Evolutionary conservation across 92 coral and sea anemone species (phyloP), one percentile per base, ranked within the genome.

Genomic region (Meandrina meandrites): DNA sequence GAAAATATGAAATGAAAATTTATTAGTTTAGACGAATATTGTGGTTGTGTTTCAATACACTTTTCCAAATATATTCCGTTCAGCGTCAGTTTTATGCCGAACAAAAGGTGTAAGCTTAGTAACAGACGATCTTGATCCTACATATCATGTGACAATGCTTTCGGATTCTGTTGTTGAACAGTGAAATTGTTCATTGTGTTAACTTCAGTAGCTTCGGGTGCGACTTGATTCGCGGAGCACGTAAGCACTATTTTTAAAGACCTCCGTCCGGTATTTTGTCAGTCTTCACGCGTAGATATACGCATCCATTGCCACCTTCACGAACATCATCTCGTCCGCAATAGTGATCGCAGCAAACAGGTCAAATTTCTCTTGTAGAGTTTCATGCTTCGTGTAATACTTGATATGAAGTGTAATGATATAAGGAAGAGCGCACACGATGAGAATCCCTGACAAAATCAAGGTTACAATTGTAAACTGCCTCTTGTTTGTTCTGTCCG

Each of bases 241-340:
- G 78, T 66, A 6, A 94, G 47, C 8, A 74, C 85, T 5, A 78
- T 78, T 81, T 76, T 78, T 5, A 94, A 84, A 16, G 95, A 88
- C 45, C 87, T 84, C 6, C n/a, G n/a, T n/a, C n/a, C 95, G 89
- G 86, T 92, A 94, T 76, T 75, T 90, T 28, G 93, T 74, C 24
- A 94, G 66, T 27, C 98, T 93, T 95, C 98, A 94, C 7, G 98
- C 95, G 82, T 94, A 94, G 83, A 94, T 92, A 57, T 90, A 94
- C 9, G 91, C 95, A 45, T 94, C 95, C 34, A 92, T 81, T 18
- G 93, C 90, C 8, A 94, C 95, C 78, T 94, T 94, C 8, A 94
- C 40, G 66, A 90, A 90, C 85, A 94, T 58, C 86, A 92, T 67
- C 80, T 86, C 69, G 67, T 94, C 98, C 24, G 89, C 88, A n/a